Conservation (phyloP, 2,888 invertebrate species). For the Phlogophora meticulosa region DNA sequence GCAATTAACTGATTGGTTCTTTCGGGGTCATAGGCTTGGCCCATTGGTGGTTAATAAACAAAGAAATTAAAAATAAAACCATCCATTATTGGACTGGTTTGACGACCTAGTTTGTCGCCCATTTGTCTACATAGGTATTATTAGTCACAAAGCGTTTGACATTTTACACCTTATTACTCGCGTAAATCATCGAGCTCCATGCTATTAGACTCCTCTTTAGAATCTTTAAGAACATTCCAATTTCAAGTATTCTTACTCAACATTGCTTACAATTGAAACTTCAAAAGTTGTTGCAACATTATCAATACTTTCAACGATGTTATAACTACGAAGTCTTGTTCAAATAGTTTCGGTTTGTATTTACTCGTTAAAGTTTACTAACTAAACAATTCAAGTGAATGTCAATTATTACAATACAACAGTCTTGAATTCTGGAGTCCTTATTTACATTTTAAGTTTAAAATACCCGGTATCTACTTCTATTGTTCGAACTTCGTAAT, state of each 20-base stretch:
- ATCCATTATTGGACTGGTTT: constrained; percentile 24
- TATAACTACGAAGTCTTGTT: constrained; percentile 12
- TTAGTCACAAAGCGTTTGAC: neutral
- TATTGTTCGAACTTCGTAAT: neutral
- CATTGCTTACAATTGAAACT: neutral
- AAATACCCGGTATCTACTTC: neutral
- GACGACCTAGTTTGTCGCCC: neutral
- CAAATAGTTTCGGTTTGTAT: constrained; percentile 14
- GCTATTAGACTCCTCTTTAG: neutral
- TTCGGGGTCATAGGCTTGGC: constrained; percentile 11
- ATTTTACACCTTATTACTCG: neutral
- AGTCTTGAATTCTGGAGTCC: constrained; percentile 9
- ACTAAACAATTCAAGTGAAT: constrained; percentile 38
- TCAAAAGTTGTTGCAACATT: constrained; percentile 17
- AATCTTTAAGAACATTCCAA: neutral
- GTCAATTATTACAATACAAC: constrained; percentile 33
- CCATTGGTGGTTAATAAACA: neutral
- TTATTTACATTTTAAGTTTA: constrained; percentile 34
- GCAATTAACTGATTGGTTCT: constrained; percentile 29
- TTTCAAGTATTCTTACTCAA: constrained; percentile 9
- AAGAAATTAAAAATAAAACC: constrained; percentile 14
- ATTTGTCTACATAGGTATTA: neutral
- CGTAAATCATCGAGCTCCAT: neutral
- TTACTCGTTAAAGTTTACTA: constrained; percentile 28
- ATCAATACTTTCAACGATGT: constrained; percentile 8